These are phyloP conservation scores for Macheiramphus alcinus DNA, from an alignment of 2,113 vertebrate species.

Conservation along the genomic window DNA sequence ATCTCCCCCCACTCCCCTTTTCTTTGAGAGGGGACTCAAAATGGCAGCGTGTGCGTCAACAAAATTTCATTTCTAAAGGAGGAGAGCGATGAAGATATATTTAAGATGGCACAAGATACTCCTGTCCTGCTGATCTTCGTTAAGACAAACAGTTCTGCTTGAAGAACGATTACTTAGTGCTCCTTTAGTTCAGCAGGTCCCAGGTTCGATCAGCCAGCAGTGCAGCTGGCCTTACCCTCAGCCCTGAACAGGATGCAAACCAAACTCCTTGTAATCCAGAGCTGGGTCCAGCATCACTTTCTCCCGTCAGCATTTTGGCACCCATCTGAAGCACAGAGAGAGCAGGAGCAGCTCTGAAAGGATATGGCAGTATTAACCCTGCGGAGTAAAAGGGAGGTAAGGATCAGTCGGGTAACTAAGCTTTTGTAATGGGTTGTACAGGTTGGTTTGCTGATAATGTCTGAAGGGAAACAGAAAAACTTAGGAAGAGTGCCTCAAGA, in stretches of 20 bases:
- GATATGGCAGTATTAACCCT: rapidly evolving
- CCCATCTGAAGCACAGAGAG: not conserved
- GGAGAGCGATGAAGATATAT: not conserved
- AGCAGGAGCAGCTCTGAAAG: not conserved
- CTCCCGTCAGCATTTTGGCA: not conserved
- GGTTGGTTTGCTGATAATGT: not conserved
- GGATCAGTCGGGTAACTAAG: rapidly evolving
- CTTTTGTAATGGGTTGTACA: not conserved
- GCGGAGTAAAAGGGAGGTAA: not conserved
- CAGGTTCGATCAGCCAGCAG: not conserved
- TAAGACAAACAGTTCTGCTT: not conserved
- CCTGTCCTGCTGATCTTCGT: not conserved
- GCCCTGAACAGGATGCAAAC: not conserved
- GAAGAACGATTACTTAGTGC: not conserved
- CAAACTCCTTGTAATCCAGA: not conserved
- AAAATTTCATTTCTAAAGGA: not conserved
- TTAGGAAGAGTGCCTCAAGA: not conserved
- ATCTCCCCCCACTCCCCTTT: not conserved
- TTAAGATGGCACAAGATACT: not conserved
- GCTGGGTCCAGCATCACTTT: not conserved
- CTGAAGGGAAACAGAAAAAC: not conserved
- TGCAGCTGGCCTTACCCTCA: not conserved
- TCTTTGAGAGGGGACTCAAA: not conserved
- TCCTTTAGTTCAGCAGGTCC: rapidly evolving
- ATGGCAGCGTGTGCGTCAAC: not conserved